Conservation (phyloP, 2,797 vertebrate genomes). For the Sebastes matsubarae region DNA sequence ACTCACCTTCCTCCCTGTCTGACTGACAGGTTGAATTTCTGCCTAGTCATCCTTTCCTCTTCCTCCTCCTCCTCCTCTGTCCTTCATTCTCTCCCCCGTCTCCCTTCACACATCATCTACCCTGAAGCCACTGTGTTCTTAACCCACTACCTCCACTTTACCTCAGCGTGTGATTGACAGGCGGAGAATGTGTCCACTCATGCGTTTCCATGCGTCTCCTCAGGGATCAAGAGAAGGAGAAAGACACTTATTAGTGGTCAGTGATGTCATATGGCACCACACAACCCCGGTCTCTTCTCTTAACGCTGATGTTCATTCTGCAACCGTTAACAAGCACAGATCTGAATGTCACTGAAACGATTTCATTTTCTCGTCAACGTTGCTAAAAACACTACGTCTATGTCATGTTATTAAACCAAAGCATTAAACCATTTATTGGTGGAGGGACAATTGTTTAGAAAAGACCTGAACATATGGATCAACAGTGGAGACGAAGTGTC, state of each 20-base stretch:
- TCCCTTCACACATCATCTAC: not conserved
- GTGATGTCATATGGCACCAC: conserved; percentile 30
- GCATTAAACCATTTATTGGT: fast-evolving
- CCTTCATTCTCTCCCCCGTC: not conserved
- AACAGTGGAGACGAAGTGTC: too few relatives aligned
- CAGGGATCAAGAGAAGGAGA: not conserved
- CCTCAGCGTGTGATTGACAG: conserved; percentile 27
- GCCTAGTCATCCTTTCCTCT: not conserved
- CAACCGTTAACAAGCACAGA: not conserved
- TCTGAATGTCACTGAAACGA: not conserved
- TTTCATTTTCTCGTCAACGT: too few relatives aligned
- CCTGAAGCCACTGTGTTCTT: not conserved
- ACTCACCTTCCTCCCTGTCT: too few relatives aligned
- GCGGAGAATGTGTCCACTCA: conserved; percentile 24
- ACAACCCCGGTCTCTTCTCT: not conserved
- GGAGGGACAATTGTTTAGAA: too few relatives aligned
- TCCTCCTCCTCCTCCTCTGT: not conserved
- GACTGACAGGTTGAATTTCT: not conserved
- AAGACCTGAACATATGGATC: too few relatives aligned
- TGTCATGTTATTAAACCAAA: too few relatives aligned
- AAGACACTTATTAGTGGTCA: conserved; percentile 26
- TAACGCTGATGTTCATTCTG: not conserved
- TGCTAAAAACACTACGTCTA: too few relatives aligned
- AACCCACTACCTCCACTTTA: not conserved
- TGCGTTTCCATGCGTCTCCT: conserved; percentile 14